A percentile compares a stretch with the other conserved stretches of the same genome.
Evolutionary conservation across 1,140 invertebrate species (phyloP).

Genomic region (Calliopsis andreniformis): DNA sequence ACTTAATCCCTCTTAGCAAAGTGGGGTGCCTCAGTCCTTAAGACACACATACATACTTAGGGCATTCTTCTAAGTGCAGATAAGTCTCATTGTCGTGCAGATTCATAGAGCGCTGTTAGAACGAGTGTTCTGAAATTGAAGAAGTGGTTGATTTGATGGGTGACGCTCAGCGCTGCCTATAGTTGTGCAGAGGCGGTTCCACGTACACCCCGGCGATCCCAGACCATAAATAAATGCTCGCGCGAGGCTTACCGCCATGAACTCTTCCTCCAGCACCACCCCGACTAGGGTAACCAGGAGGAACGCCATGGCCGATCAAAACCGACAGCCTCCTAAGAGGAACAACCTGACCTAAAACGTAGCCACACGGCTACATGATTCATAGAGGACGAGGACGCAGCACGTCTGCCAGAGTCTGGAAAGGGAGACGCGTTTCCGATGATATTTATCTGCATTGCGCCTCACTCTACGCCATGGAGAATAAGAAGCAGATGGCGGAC

Average conservation of each 20-base stretch:
- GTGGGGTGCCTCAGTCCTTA: no score
- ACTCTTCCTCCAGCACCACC: conserved; percentile 65
- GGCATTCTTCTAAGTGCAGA: no score
- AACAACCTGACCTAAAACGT: conserved; percentile 65
- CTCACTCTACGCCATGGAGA: conserved; percentile 32
- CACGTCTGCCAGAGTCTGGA: conserved; percentile 19
- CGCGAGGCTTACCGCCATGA: conserved; percentile 69
- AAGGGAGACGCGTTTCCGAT: conserved; percentile 58
- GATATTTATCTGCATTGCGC: conserved; percentile 59
- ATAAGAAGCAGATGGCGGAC: conserved; percentile 52
- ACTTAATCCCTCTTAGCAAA: no score
- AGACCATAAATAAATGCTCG: conserved; percentile 79
- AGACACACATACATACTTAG: no score
- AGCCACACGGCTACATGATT: conserved; percentile 74
- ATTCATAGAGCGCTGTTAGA: no score
- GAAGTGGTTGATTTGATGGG: conserved; percentile 71
- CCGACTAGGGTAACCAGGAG: conserved; percentile 75
- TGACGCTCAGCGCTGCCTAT: conserved; percentile 61
- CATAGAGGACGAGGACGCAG: conserved; percentile 60
- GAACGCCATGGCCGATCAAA: conserved; percentile 77
- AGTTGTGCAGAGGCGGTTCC: conserved; percentile 71
- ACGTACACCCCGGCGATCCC: conserved; percentile 74
- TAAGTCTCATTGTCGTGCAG: no score
- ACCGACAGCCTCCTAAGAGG: conserved; percentile 76
- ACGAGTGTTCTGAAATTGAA: no score